Evolutionary conservation across 2,888 invertebrate genomes (phyloP).

Genomic region (Morpho deidamia): DNA sequence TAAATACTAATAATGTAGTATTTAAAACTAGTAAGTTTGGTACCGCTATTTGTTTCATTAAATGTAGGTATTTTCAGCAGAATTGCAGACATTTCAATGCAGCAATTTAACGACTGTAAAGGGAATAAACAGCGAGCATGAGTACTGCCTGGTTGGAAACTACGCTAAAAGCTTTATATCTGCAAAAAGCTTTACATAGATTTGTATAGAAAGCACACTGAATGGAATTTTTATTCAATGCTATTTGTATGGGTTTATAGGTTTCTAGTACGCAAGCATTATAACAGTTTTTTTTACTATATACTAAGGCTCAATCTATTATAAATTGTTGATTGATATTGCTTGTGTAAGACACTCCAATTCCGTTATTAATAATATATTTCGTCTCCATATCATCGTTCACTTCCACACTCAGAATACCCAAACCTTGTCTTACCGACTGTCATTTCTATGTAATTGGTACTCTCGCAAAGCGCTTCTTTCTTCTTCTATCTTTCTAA

Average conservation of each 20-base stretch:
- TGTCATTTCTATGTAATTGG: too few relatives aligned
- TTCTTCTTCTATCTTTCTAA: too few relatives aligned
- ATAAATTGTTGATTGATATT: too few relatives aligned
- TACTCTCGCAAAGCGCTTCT: too few relatives aligned
- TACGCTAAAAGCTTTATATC: conserved; percentile 14
- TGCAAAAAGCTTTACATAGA: conserved; percentile 10
- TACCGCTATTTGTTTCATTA: not conserved
- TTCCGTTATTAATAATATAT: too few relatives aligned
- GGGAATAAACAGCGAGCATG: conserved; percentile 15
- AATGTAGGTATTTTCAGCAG: conserved; percentile 6
- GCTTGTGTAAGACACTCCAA: too few relatives aligned
- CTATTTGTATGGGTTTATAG: conserved; percentile 5
- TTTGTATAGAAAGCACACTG: not conserved
- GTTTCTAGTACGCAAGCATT: conserved; percentile 7
- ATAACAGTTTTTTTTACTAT: not conserved
- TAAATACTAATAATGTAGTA: too few relatives aligned
- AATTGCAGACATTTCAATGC: conserved; percentile 20
- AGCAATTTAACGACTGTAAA: conserved; percentile 12
- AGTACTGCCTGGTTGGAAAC: conserved; percentile 12
- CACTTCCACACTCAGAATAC: too few relatives aligned
- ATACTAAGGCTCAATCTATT: too few relatives aligned
- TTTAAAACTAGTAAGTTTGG: not conserved
- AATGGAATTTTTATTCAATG: conserved; percentile 6
- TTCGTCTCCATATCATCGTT: too few relatives aligned
- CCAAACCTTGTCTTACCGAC: too few relatives aligned